Percentiles rank a stretch among this genome's conserved stretches.
These are phyloP conservation scores for Drosophila diplacantha DNA, from an alignment of 2,888 invertebrate species.

Conservation along the genomic window DNA sequence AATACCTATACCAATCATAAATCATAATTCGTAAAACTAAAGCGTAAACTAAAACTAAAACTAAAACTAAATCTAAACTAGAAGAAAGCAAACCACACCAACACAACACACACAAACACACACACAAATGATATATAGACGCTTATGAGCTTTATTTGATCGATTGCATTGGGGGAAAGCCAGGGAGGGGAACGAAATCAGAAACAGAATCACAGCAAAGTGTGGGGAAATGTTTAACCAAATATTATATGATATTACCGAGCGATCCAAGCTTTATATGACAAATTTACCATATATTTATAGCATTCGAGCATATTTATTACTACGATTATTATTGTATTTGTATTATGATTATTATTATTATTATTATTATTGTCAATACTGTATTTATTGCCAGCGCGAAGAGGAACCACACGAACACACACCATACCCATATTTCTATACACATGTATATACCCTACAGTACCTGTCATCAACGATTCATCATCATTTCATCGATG, in stretches of 20 bases:
- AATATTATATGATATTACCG: constrained; percentile 70
- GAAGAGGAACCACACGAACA: constrained; percentile 12
- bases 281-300: constrained; percentile 52
- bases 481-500: no score
- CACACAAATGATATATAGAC: constrained; percentile 63
- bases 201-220: constrained; percentile 49
- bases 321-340: constrained; percentile 51
- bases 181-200: neutral
- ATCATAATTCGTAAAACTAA: constrained; percentile 19
- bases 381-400: constrained; percentile 31
- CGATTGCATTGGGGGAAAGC: constrained; percentile 54
- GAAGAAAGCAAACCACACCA: constrained; percentile 16
- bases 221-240: constrained; percentile 63
- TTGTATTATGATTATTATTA: constrained; percentile 25
- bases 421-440: neutral
- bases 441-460: neutral
- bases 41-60: constrained; percentile 8
- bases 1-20: constrained; percentile 43
- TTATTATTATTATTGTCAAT: constrained; percentile 44
- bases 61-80: constrained; percentile 20
- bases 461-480: no score
- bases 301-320: constrained; percentile 41
- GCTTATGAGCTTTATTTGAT: constrained; percentile 72
- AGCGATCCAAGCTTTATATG: constrained; percentile 68
- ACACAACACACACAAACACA: constrained; percentile 27